Base-by-base conservation (phyloP, 2,888 invertebrate genomes). In the Vanessa cardui region DNA sequence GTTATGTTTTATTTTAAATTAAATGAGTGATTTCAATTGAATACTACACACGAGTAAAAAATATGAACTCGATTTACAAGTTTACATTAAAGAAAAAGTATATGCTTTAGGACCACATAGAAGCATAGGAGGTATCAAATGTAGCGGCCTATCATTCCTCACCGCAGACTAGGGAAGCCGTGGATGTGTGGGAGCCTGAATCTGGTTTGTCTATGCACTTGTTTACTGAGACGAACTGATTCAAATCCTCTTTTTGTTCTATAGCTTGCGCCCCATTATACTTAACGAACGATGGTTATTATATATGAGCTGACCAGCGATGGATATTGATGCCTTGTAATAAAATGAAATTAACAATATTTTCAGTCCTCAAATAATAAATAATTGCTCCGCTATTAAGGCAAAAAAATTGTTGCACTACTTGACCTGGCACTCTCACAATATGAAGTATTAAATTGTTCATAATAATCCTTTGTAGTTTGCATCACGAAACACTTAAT, bases 101-200 rank as follows among this genome's bases (percentile, higher is more conserved):
- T 69, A 72, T 68, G 50, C 62, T 65, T 77, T 73, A 66, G 76
- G 73, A 73, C 66, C 72, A 68, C 75, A 76, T 74, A 68, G 70
- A 64, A 70, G 61, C 66, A 69, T 72, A 66, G 71, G 69, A 81
- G 80, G 85, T 89, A 89, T 91, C 90, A 80, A 81, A 87, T 90
- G 85, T 88, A 87, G 87, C 88, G 86, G 89, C 88, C 85, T 87
- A 88, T 86, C 52, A 54, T 79, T 81, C 80, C 81, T 83, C 84
- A 91, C 84, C 82, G 78, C 81, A 80, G 72, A 80, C 78, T 81
- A 83, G 84, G 79, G 91, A 91, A 91, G 87, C 90, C 90, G 78
- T 82, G 77, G 71, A 84, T 83, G 90, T 90, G 92, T 91, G 92
- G 89, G 90, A 91, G 85, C 84, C 80, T 81, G 63, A 47, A 69